Evolutionary conservation across 2,797 vertebrate genomes (phyloP).

Genomic region (Apogon talboti): DNA sequence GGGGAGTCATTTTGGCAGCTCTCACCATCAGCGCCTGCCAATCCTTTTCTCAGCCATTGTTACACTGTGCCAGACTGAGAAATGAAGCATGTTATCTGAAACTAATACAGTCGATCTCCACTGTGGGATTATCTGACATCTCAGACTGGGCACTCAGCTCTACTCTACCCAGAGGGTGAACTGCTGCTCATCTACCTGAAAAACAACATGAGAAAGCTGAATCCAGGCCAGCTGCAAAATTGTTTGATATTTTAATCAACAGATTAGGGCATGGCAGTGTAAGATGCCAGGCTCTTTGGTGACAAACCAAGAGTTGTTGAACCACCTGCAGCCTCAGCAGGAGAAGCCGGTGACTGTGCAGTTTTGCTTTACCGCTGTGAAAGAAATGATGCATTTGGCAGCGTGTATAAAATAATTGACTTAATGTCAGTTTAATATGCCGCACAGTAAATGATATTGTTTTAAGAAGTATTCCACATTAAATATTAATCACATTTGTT

Average conservation of each 20-base stretch:
- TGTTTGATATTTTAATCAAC: conserved; percentile 48
- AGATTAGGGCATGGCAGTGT: conserved; percentile 17
- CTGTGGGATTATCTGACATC: conserved; percentile 62
- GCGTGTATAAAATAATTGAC: background rate
- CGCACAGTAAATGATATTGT: background rate
- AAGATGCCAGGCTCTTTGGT: conserved; percentile 21
- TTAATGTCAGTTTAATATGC: background rate
- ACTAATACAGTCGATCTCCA: conserved; percentile 67
- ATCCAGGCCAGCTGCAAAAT: conserved; percentile 29
- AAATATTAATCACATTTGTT: conserved; percentile 25
- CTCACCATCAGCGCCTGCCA: conserved; percentile 44
- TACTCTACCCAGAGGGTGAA: conserved; percentile 22
- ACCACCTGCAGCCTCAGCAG: conserved; percentile 23
- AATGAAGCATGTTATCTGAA: conserved; percentile 71
- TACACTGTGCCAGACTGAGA: conserved; percentile 46
- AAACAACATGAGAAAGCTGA: conserved; percentile 9
- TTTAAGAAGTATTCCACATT: conserved; percentile 26
- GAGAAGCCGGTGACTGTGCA: background rate
- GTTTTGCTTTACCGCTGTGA: background rate
- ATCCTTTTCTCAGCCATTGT: conserved; percentile 47
- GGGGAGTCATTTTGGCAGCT: conserved; percentile 62
- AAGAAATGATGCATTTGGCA: conserved; percentile 1
- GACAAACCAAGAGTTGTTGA: conserved; percentile 22
- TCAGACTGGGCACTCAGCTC: conserved; percentile 37
- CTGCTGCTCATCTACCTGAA: conserved; percentile 33